These are phyloP conservation scores for Drosophila miranda DNA, from an alignment of 1,140 invertebrate genomes.

Conservation along the genomic window DNA sequence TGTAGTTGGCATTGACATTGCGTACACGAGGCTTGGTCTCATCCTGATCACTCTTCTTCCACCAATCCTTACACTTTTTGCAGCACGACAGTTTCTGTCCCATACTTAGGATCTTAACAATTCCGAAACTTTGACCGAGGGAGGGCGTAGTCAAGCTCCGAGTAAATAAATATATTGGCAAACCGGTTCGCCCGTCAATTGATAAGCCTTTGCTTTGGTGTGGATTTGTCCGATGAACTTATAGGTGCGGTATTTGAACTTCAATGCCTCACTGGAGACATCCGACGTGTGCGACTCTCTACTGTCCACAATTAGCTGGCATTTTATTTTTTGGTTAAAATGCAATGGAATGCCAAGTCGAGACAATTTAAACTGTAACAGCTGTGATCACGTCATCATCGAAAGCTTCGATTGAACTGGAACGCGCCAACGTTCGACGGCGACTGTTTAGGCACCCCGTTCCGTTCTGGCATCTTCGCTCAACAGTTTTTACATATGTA, in stretches of 20 bases:
- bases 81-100: constrained; percentile 28
- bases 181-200: constrained; percentile 34
- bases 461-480: constrained; percentile 10
- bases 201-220: constrained; percentile 28
- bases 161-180: constrained; percentile 12
- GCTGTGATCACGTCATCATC: constrained; percentile 37
- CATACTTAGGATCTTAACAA: constrained; percentile 15
- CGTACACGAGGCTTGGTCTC: constrained; percentile 33
- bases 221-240: constrained; percentile 25
- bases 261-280: not conserved
- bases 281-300: not conserved
- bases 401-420: constrained; percentile 14
- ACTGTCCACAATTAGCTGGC: constrained; percentile 23
- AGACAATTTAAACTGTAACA: constrained; percentile 34
- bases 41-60: not conserved
- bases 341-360: constrained; percentile 24
- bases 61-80: constrained; percentile 25
- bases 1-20: constrained; percentile 38
- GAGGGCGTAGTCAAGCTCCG: constrained; percentile 6
- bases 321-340: constrained; percentile 21
- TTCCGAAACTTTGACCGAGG: not conserved
- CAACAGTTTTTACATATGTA: constrained; percentile 25
- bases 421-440: constrained; percentile 26
- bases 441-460: constrained; percentile 27
- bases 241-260: constrained; percentile 40